phyloP scores from a whole-genome alignment of 2,113 vertebrate species.

The Actenoides lindsayi region DNA sequence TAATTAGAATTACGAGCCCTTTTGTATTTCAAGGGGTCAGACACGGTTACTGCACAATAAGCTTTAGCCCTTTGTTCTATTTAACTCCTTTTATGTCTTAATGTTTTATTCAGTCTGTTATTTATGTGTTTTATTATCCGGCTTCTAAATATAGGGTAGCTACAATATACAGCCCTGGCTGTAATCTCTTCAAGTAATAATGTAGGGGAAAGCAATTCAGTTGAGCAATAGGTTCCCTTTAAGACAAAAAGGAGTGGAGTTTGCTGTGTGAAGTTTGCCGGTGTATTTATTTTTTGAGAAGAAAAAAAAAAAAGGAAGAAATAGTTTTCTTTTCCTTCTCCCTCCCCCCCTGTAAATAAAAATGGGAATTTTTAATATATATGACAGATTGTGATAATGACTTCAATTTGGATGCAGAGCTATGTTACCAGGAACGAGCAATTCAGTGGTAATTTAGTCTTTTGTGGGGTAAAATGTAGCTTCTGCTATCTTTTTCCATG shows the following conservation, averaged over 20 bases:
- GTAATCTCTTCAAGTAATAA: slow-evolving; percentile 17
- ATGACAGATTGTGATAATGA: neutral
- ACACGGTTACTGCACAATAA: slow-evolving; percentile 13
- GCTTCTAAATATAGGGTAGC: slow-evolving; percentile 40
- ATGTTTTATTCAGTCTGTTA: slow-evolving; percentile 67
- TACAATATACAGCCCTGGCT: neutral
- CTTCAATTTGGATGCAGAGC: neutral
- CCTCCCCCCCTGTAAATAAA: neutral
- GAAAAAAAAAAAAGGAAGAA: neutral
- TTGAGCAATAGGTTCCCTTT: slow-evolving; percentile 11
- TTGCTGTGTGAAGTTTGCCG: neutral
- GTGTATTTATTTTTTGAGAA: neutral
- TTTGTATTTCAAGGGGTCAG: slow-evolving; percentile 54
- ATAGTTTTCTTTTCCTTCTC: neutral
- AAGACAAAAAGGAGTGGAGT: neutral
- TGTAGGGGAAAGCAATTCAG: neutral
- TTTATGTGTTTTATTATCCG: slow-evolving; percentile 59
- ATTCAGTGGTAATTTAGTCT: neutral
- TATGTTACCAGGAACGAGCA: neutral
- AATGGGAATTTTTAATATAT: neutral
- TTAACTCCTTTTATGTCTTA: slow-evolving; percentile 61
- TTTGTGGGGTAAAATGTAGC: neutral
- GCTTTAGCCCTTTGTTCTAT: slow-evolving; percentile 28
- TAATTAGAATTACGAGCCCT: slow-evolving; percentile 55
- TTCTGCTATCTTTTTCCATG: neutral